Evolutionary conservation across 1,140 invertebrate species (phyloP).

Genomic region (Leptinotarsa texana): DNA sequence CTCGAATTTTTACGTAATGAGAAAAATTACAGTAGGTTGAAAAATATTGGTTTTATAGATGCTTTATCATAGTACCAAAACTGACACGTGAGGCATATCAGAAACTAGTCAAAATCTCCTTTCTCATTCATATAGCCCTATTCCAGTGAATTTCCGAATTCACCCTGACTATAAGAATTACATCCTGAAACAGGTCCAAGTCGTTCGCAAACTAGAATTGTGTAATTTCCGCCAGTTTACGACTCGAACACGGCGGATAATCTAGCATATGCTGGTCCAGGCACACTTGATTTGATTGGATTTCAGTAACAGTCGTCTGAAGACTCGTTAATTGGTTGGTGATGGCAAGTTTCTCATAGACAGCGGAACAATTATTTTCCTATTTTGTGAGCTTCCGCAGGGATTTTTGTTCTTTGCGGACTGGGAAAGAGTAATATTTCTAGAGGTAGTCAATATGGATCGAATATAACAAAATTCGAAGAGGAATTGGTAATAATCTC

Average conservation of each 20-base stretch:
- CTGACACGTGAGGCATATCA: too few species aligned
- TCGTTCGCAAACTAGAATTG: constrained; percentile 39
- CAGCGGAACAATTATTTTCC: constrained; percentile 35
- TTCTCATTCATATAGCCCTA: too few species aligned
- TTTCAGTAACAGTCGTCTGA: constrained; percentile 39
- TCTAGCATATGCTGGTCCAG: constrained; percentile 28
- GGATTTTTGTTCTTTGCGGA: constrained; percentile 2
- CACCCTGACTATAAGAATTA: constrained; percentile 29
- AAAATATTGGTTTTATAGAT: too few species aligned
- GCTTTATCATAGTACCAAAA: too few species aligned
- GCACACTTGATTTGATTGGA: constrained; percentile 43
- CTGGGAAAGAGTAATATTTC: neutral
- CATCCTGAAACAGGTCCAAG: constrained; percentile 39
- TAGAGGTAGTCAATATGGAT: too few species aligned
- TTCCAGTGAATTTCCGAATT: too few species aligned
- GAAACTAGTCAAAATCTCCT: too few species aligned
- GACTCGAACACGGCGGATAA: constrained; percentile 31
- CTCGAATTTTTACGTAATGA: too few species aligned
- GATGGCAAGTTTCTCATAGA: constrained; percentile 38
- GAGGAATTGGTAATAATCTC: too few species aligned
- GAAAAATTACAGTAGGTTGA: too few species aligned
- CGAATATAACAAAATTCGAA: too few species aligned
- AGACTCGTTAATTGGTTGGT: constrained; percentile 36
- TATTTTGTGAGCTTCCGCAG: constrained; percentile 32
- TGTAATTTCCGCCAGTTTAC: constrained; percentile 43